These are phyloP conservation scores for Rhyacichthys aspro DNA, from an alignment of 2,797 vertebrate genomes.

Conservation along the genomic window DNA sequence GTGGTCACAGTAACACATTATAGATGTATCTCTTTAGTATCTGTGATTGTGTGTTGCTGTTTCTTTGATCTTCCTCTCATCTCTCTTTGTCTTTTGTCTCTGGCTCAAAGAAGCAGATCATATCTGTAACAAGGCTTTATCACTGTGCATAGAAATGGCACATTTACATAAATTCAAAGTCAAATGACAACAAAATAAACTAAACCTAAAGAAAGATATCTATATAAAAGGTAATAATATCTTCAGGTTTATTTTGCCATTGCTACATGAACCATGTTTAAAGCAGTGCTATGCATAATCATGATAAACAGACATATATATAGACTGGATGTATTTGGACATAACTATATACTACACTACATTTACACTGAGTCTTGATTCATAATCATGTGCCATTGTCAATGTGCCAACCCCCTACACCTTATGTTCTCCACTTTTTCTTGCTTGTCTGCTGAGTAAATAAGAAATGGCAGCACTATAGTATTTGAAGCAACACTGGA, in stretches of 20 bases:
- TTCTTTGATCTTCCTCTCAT: not conserved
- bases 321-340: not conserved
- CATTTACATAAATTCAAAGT: conserved; percentile 7
- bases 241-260: not conserved
- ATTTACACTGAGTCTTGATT: not conserved
- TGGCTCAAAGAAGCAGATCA: not conserved
- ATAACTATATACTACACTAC: too few relatives aligned
- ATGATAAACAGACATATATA: not conserved
- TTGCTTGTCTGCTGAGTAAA: too few relatives aligned
- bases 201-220: not conserved
- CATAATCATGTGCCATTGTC: too few relatives aligned
- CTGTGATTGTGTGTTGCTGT: not conserved
- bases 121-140: conserved; percentile 1
- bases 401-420: too few relatives aligned
- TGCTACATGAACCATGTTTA: not conserved
- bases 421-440: too few relatives aligned
- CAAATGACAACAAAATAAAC: not conserved
- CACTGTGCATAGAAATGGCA: conserved; percentile 2
- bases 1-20: conserved; percentile 5
- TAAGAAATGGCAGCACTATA: too few relatives aligned
- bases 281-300: not conserved
- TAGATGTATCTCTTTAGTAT: conserved; percentile 1
- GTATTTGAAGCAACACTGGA: too few relatives aligned
- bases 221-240: not conserved
- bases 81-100: not conserved